Base-by-base conservation (phyloP, 2,888 invertebrate genomes). In the Drosophila sordidula region DNA sequence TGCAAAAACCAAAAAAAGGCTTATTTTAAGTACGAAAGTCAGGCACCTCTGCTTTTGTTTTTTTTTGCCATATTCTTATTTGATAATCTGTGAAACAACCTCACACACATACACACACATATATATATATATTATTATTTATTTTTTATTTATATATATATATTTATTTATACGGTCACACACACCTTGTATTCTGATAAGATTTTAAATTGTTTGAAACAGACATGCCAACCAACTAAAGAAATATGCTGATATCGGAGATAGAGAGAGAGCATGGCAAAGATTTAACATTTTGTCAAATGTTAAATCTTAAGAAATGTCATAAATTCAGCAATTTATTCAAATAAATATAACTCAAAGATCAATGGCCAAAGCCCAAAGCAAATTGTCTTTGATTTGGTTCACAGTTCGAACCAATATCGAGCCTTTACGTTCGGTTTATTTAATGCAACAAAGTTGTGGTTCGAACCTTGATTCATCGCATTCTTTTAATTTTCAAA, bases 181-280 rank as follows among this genome's bases (percentile, higher is more conserved):
- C 42, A 59, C 54, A 62, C 44, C 56, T 57, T 32, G n/a, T n/a
- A 58, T 78, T 81, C 85, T 85, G 85, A 81, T 81, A 87, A 81
- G 81, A 81, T 70, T 62, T 78, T 75, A 71, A 85, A 12, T 78
- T 85, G 82, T 71, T 73, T 74, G 75, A 67, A 75, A 68, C 85
- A 55, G 70, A 70, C 78, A 80, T 80, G 67, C 69, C 87, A 74
- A 87, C 9, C 80, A 74, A 62, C 46, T 57, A 25, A 32, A 39
- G 9, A 50, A 38, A 26, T 32, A 39, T 14, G 42, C 34, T 63
- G 64, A 45, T 50, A 58, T 44, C 36, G 16, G 16, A n/a, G 16
- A 63, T 34, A 34, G 34, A 4, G 4, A 34, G 34, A 29, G 29
- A 26, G 29, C 8, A 18, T 18, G 34, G 9, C 32, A 25, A 16